Base-by-base conservation (phyloP, 2,797 vertebrate species). In the Haliaeetus vocifer region DNA sequence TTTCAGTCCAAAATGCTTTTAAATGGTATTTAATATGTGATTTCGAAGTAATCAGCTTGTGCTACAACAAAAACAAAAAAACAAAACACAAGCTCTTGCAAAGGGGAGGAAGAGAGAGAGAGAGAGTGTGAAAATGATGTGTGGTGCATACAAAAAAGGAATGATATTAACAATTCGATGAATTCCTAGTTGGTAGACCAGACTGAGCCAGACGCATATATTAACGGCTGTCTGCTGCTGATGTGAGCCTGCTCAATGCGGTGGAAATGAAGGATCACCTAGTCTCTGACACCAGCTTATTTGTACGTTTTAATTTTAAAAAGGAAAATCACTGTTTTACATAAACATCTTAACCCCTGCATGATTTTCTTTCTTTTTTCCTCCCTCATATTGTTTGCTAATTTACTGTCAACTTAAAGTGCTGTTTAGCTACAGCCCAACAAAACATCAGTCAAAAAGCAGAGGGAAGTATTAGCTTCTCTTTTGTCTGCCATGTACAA, bases 171-270 rank as follows among this genome's bases (percentile, higher is more conserved):
- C 98, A 98, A 98, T 98, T 97, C 98, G 97, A 98, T 98, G 97
- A 98, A 98, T 98, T 98, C 98, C 94, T 98, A 97, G 98, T 98
- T 98, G 98, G 98, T 98, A 98, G 98, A 98, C 98, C 98, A 98
- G 98, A 98, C 98, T 98, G 98, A 99, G 98, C 98, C 98, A 99
- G 99, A 99, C 99, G 98, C 98, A 99, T 99, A 99, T 97, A 99
- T 99, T 99, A 99, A 98, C 98, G 98, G 97, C 98, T 98, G 99
- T 99, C 98, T 99, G 99, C 98, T 98, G 98, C 98, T 98, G 98
- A 97, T 98, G 98, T 96, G 98, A 99, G 98, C 98, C 97, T 98
- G 98, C 98, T 99, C 98, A 98, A 97, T 98, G 97, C 98, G 52
- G 97, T 98, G 98, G 98, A 99, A 98, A 99, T 98, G 98, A 99